Conservation (phyloP, 2,888 invertebrate genomes). For the Chaetogeoica ovagalla region DNA sequence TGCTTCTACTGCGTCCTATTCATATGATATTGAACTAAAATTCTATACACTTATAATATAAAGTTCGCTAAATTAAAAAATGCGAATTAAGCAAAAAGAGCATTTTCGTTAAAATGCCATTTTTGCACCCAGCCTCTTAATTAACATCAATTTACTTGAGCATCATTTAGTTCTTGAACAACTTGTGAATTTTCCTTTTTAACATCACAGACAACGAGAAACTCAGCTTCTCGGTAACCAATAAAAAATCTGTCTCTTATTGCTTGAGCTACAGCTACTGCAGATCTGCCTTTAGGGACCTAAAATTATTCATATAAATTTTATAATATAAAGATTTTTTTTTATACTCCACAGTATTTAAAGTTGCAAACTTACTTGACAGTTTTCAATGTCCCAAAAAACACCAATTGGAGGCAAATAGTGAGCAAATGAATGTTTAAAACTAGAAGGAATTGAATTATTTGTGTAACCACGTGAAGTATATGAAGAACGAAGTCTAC, state of each 20-base stretch:
- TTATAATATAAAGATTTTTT: not conserved
- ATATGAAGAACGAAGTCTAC: slow-evolving; percentile 41
- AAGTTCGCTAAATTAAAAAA: no score
- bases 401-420: slow-evolving; percentile 74
- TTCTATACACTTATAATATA: no score
- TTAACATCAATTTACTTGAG: slow-evolving; percentile 67
- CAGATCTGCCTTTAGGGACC: slow-evolving; percentile 81
- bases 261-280: slow-evolving; percentile 73
- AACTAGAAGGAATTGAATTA: slow-evolving; percentile 32
- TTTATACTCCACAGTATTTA: not conserved
- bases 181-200: slow-evolving; percentile 75
- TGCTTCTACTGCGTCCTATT: no score
- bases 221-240: slow-evolving; percentile 80
- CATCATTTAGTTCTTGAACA: slow-evolving; percentile 80
- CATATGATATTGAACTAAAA: no score
- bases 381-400: slow-evolving; percentile 94
- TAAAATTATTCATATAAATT: slow-evolving; percentile 58
- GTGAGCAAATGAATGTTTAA: slow-evolving; percentile 50
- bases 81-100: no score
- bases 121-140: no score
- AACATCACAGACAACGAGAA: slow-evolving; percentile 87
- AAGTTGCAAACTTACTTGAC: slow-evolving; percentile 64
- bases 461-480: slow-evolving; percentile 26
- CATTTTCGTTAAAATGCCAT: no score
- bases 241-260: slow-evolving; percentile 76